Evolutionary conservation across 2,888 invertebrate species (phyloP), one percentile per base, ranked within the genome.

Genomic region (Desoria tigrina): DNA sequence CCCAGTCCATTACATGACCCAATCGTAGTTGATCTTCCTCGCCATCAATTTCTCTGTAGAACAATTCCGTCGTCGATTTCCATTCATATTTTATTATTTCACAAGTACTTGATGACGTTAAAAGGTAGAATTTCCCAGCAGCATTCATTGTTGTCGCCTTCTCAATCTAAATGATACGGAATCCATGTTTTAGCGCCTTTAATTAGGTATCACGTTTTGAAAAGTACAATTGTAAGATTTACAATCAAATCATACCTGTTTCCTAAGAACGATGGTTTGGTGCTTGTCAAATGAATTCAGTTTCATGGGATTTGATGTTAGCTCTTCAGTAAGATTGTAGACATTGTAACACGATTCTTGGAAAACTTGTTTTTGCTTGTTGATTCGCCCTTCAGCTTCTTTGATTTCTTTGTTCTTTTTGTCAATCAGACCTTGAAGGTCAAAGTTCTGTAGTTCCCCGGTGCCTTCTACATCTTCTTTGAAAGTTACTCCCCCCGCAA

Each of bases 271-370:
- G 23, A 74, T 71, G 1, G 61, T 50, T 63, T 75, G 75, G 50
- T 71, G 73, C 16, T 57, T 54, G 54, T 75, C 74, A 65, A 75
- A 67, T 7, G 71, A 69, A 45, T 72, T 68, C 14, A 75, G 60
- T 49, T 71, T 72, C 42, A 71, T 45, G 7, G 75, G 71, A 59
- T 63, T 65, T 9, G 50, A 24, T 1, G 62, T 21, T 6, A 72
- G n/a, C 11, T 53, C 42, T 11, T 55, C 21, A 23, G 61, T 42
- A 9, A 69, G 27, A 1, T 37, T n/a, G 32, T 65, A 58, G 1
- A 72, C 61, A 1, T 21, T 2, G 1, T 49, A 18, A 42, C 75
- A 75, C 3, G 58, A 32, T 6, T 61, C 7, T 7, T 56, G 0
- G 42, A 67, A 73, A 1, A n/a, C 11, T 11, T 18, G 11, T 1